Percentiles rank a stretch among this genome's conserved stretches.
phyloP scores from a whole-genome alignment of 2,797 vertebrate genomes.

The Craterocephalus amniculus region DNA sequence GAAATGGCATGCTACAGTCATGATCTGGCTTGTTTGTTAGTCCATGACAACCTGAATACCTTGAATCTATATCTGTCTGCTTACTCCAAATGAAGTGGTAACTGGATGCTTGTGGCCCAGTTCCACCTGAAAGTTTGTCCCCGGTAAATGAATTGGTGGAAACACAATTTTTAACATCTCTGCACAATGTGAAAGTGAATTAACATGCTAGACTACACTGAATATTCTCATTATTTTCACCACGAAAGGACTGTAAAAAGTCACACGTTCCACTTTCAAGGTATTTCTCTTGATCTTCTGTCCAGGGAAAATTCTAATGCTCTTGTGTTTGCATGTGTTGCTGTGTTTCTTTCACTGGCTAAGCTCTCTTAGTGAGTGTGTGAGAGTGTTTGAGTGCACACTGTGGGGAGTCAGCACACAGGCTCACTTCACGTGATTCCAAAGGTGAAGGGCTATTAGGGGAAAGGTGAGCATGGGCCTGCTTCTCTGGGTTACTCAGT shows the following conservation, averaged over 20 bases:
- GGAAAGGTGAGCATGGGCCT: constrained; percentile 82
- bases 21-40: background rate
- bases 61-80: background rate
- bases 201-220: background rate
- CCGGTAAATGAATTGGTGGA: background rate
- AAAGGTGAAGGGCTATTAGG: constrained; percentile 84
- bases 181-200: background rate
- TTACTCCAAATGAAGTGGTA: background rate
- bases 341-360: constrained; percentile 41
- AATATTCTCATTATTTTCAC: background rate
- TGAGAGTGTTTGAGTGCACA: constrained; percentile 52
- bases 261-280: constrained; percentile 5
- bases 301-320: constrained; percentile 33
- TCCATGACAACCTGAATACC: background rate
- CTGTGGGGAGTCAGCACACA: constrained; percentile 73
- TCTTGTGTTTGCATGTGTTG: constrained; percentile 28
- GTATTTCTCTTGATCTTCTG: constrained; percentile 11
- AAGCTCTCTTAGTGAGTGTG: constrained; percentile 50
- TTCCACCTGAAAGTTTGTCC: constrained; percentile 1
- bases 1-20: background rate
- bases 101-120: background rate
- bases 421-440: constrained; percentile 79
- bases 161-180: constrained; percentile 21
- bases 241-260: constrained; percentile 4
- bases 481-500: constrained; percentile 82